Percentiles rank a stretch among this genome's conserved stretches.
These are phyloP conservation scores for Hassar affinis DNA, from an alignment of 2,113 vertebrate species.

Conservation along the genomic window DNA sequence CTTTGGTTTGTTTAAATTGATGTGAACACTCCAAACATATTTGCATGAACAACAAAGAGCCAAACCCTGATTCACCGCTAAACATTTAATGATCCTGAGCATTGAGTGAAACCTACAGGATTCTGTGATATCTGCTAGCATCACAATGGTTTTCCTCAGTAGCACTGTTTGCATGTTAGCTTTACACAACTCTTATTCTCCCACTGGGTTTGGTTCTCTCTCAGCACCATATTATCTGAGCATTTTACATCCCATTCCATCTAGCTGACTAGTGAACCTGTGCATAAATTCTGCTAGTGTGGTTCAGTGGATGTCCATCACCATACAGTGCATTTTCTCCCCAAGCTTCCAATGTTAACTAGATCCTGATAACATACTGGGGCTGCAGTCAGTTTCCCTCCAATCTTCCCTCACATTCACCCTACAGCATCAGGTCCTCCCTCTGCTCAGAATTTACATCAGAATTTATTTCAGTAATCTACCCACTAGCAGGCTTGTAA, in stretches of 20 bases:
- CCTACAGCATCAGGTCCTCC: not conserved
- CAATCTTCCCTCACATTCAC: not conserved
- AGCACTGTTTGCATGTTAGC: not conserved
- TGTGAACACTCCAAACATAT: not conserved
- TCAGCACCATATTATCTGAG: not conserved
- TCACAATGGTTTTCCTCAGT: not conserved
- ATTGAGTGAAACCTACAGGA: not conserved
- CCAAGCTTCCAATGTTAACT: not conserved
- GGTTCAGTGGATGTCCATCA: not conserved
- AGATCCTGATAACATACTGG: not conserved
- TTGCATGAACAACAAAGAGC: not conserved
- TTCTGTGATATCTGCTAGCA: not conserved
- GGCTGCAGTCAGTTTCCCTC: not conserved
- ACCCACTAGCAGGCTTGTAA: not conserved
- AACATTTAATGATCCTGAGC: too few species aligned
- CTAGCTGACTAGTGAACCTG: not conserved
- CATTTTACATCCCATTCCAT: not conserved
- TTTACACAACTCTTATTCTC: not conserved
- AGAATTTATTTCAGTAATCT: not conserved
- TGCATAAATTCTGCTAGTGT: not conserved
- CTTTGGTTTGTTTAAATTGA: not conserved
- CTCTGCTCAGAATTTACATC: not conserved
- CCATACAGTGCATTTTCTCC: not conserved
- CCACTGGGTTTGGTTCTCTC: not conserved
- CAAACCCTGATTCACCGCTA: not conserved